A percentile compares a stretch with the other conserved stretches of the same genome.
These are phyloP conservation scores for Spialia ferax DNA, from an alignment of 2,888 invertebrate species.

Conservation along the genomic window DNA sequence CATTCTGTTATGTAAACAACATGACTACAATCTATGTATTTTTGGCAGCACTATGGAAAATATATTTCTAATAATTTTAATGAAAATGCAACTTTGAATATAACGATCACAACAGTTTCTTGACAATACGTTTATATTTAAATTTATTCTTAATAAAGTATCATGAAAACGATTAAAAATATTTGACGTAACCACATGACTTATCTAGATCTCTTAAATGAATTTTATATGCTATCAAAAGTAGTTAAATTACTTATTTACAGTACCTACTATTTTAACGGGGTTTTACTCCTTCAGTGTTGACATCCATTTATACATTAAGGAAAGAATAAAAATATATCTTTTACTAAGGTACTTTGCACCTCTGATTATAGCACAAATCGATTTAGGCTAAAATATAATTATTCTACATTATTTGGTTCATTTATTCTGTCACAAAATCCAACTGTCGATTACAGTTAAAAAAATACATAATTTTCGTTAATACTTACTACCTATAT, in stretches of 20 bases:
- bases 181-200: constrained; percentile 46
- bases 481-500: neutral
- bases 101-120: constrained; percentile 85
- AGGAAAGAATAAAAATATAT: constrained; percentile 68
- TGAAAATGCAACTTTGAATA: constrained; percentile 85
- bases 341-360: constrained; percentile 60
- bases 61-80: constrained; percentile 82
- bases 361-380: constrained; percentile 57
- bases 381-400: constrained; percentile 54
- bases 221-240: constrained; percentile 57
- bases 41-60: constrained; percentile 88
- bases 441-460: constrained; percentile 43
- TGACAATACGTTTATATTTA: constrained; percentile 70
- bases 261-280: constrained; percentile 72
- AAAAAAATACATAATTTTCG: constrained; percentile 17
- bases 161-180: constrained; percentile 50
- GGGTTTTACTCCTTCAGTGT: constrained; percentile 83
- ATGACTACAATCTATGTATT: constrained; percentile 80
- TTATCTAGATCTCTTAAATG: constrained; percentile 46
- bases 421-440: constrained; percentile 47
- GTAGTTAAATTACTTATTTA: constrained; percentile 65
- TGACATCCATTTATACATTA: constrained; percentile 63
- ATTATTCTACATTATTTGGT: constrained; percentile 55
- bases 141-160: constrained; percentile 52
- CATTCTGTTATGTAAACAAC: constrained; percentile 81